phyloP scores from a whole-genome alignment of 2,888 invertebrate genomes.

The Halocaridina rubra region DNA sequence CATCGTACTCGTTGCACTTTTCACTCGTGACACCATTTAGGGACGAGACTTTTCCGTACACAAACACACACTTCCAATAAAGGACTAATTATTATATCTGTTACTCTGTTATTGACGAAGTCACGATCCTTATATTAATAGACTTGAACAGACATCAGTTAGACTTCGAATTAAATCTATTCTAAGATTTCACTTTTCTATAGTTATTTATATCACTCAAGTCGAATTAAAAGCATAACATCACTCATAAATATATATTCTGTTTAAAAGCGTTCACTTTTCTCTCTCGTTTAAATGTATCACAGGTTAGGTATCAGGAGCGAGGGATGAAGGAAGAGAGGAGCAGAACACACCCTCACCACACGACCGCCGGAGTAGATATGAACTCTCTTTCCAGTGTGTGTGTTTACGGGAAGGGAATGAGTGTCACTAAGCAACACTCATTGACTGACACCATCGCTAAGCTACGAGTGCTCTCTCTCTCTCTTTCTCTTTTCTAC shows the following conservation, averaged over 20 bases:
- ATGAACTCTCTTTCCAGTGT: constrained; percentile 2
- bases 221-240: too few relatives aligned
- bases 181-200: background rate
- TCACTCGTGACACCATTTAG: constrained; percentile 59
- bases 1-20: constrained; percentile 49
- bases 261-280: background rate
- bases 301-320: background rate
- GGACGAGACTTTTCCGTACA: background rate
- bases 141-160: too few relatives aligned
- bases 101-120: constrained; percentile 1
- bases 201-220: background rate
- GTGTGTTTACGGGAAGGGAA: constrained; percentile 40
- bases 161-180: too few relatives aligned
- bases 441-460: constrained; percentile 50
- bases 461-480: constrained; percentile 39
- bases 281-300: background rate
- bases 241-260: background rate
- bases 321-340: background rate
- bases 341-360: constrained; percentile 1
- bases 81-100: background rate
- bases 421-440: constrained; percentile 59
- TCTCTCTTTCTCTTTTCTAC: background rate
- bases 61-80: background rate
- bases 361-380: background rate
- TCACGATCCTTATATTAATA: too few relatives aligned